Base-by-base conservation (phyloP, 2,113 vertebrate species). In the Alligator sinensis region DNA sequence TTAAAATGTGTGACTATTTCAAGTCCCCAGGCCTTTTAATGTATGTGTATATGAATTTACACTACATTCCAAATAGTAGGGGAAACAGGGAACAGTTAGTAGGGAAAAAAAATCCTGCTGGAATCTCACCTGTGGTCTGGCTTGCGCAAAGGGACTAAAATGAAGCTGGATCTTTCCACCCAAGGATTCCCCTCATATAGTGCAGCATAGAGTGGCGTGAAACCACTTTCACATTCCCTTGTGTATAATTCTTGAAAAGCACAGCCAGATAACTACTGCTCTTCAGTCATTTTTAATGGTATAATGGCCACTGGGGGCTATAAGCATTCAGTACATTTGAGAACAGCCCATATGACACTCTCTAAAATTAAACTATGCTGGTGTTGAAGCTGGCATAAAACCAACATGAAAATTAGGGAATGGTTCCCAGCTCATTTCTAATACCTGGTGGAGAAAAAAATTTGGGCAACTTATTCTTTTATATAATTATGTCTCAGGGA, bases 151-250 rank as follows among this genome's bases (percentile, higher is more conserved):
- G 66, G 18, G 8, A 28, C 16, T 78, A 12, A 60, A 59, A 21
- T 34, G n/a, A 12, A 30, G n/a, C n/a, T 34, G 59, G 6, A 15
- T 14, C 77, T 27, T 54, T 25, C 38, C 15, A 63, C 60, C 9
- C 25, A 84, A n/a, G 18, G 66, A 60, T 7, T 38, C 8, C 11
- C 54, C 9, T 38, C 74, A 38, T 57, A 58, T 28, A 59, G 76
- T 0, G 1, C 19, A 72, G 27, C 14, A 3, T 1, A 28, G 62
- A 5, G 13, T 60, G 30, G 6, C 25, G 18, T 0, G 2, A 22
- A 18, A 54, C 13, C n/a, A 89, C 57, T 4, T 19, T 47, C 64
- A 15, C 81, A 74, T 13, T 74, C 61, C 34, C 13, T 68, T 28
- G 34, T 38, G 63, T 68, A 84, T 58, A 1, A 0, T 38, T 58